Conservation (phyloP, 2,113 vertebrate species). For the Candoia aspera region DNA sequence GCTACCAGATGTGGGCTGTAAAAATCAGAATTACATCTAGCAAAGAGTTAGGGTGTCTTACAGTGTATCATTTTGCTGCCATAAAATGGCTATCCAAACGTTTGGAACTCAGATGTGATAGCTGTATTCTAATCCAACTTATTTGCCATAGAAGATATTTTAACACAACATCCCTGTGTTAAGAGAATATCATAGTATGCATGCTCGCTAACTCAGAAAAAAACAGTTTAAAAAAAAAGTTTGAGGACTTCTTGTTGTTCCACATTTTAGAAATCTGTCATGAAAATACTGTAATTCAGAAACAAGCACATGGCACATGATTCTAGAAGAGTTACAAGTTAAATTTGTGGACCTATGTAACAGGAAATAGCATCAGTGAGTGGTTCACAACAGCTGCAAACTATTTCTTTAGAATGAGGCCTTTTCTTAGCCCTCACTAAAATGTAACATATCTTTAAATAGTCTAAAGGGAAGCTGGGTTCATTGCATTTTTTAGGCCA, state of each 20-base stretch:
- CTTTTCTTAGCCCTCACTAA: background rate
- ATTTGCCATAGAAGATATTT: background rate
- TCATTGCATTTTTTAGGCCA: background rate
- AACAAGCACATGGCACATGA: background rate
- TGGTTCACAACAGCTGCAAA: background rate
- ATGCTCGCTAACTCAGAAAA: background rate
- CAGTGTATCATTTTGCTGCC: background rate
- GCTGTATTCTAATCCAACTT: background rate
- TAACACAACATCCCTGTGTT: background rate
- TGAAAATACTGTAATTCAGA: background rate
- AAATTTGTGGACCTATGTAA: background rate
- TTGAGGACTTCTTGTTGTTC: background rate
- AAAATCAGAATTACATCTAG: background rate
- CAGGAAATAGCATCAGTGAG: background rate
- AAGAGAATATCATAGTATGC: background rate
- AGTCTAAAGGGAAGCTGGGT: background rate
- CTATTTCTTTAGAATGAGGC: conserved; percentile 23
- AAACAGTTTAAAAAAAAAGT: background rate
- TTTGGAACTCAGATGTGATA: background rate
- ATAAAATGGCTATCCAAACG: background rate
- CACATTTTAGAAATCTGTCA: background rate
- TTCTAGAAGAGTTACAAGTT: background rate
- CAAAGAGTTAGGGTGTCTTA: background rate
- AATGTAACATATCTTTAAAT: conserved; percentile 5
- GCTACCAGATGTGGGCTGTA: background rate